Percentiles rank a stretch among this genome's conserved stretches.
phyloP scores from a whole-genome alignment of 2,888 invertebrate species.

The Sisyra nigra region DNA sequence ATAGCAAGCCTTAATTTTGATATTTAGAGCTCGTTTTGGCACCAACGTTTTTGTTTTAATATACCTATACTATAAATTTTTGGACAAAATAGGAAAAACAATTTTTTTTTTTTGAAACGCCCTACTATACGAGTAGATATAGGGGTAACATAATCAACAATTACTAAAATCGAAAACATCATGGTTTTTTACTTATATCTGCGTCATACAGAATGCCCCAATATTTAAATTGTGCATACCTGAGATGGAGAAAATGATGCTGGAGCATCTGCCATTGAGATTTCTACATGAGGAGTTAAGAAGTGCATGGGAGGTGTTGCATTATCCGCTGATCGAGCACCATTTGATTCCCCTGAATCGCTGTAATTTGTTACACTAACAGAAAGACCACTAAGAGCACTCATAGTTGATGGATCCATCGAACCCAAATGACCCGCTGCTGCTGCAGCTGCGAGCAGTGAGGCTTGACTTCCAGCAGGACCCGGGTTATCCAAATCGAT shows the following conservation, averaged over 20 bases:
- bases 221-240: constrained; percentile 15
- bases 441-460: constrained; percentile 42
- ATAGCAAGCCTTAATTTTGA: too few species aligned
- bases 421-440: constrained; percentile 32
- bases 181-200: too few species aligned
- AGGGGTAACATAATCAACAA: too few species aligned
- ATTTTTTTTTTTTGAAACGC: too few species aligned
- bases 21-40: too few species aligned
- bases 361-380: constrained; percentile 56
- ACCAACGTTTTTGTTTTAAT: too few species aligned
- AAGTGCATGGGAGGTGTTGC: constrained; percentile 85
- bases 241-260: constrained; percentile 45
- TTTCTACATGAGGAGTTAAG: constrained; percentile 79
- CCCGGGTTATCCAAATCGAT: constrained; percentile 83
- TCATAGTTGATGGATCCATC: constrained; percentile 30
- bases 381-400: constrained; percentile 38
- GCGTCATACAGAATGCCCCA: too few species aligned
- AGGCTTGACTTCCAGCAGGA: constrained; percentile 61
- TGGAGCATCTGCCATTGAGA: constrained; percentile 73
- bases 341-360: constrained; percentile 71
- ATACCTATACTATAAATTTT: too few species aligned
- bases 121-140: too few species aligned
- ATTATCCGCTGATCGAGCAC: constrained; percentile 66
- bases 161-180: too few species aligned
- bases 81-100: too few species aligned